A percentile compares a stretch with the other conserved stretches of the same genome.
Conservation (phyloP, 2,113 vertebrate genomes). For the Passer domesticus region DNA sequence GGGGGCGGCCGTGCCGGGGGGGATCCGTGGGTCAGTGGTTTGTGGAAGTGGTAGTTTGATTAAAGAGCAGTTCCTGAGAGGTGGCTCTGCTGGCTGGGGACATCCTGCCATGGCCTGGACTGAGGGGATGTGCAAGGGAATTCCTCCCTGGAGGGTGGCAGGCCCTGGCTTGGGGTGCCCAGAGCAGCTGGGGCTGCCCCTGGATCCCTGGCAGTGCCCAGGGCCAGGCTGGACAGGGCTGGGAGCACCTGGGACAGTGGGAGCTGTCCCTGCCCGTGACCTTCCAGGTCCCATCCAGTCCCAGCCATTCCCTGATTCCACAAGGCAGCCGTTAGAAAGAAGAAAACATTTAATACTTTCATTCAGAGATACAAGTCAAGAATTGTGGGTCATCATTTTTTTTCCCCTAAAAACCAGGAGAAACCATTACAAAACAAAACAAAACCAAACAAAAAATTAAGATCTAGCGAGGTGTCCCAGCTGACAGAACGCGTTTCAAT, state of each 20-base stretch:
- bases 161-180: not conserved
- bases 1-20: not conserved
- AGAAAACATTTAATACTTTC: slow-evolving; percentile 78
- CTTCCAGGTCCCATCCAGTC: not conserved
- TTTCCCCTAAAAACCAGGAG: slow-evolving; percentile 30
- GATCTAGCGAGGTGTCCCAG: not conserved
- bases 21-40: not conserved
- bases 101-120: not conserved
- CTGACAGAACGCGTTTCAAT: not conserved
- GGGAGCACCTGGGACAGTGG: not conserved
- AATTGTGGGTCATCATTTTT: not conserved
- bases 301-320: not conserved
- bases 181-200: not conserved
- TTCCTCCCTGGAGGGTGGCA: not conserved
- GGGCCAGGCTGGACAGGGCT: not conserved
- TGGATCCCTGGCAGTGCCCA: not conserved
- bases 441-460: not conserved
- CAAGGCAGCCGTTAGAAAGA: slow-evolving; percentile 53
- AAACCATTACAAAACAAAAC: not conserved
- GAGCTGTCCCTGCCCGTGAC: not conserved
- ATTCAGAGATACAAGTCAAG: slow-evolving; percentile 58
- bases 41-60: slow-evolving; percentile 31
- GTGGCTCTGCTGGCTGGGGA: not conserved
- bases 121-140: not conserved
- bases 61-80: slow-evolving; percentile 14